These are phyloP conservation scores for Nemurella pictetii DNA, from an alignment of 2,888 invertebrate species.

Conservation along the genomic window DNA sequence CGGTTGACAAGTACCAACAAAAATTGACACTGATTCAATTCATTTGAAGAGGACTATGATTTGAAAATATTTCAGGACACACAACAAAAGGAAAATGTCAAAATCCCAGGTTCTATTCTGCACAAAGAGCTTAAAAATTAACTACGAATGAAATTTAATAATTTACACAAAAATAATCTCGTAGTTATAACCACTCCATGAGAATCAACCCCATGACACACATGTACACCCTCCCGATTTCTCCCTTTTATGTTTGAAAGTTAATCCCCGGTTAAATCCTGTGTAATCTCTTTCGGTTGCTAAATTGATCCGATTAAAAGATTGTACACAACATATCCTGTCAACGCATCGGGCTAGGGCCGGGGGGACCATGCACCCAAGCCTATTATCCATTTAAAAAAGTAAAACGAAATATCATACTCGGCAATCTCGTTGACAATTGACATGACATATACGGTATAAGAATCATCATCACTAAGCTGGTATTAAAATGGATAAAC, in stretches of 20 bases:
- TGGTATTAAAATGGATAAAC: not conserved
- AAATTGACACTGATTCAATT: not conserved
- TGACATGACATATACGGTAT: not conserved
- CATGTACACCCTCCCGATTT: slow-evolving; percentile 24
- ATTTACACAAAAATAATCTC: not conserved
- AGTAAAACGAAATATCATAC: not conserved
- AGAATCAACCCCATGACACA: slow-evolving; percentile 8
- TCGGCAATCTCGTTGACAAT: not conserved
- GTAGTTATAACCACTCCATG: not conserved
- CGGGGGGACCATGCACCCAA: too few species aligned
- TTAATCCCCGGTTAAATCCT: not conserved
- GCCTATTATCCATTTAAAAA: not conserved
- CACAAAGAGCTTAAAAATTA: not conserved
- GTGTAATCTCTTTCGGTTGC: slow-evolving; percentile 12
- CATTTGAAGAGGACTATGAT: too few species aligned
- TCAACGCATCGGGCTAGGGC: not conserved
- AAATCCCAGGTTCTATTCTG: too few species aligned
- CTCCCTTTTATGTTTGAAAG: slow-evolving; percentile 23
- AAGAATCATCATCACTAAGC: not conserved
- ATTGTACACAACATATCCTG: not conserved
- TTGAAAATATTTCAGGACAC: not conserved
- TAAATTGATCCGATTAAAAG: slow-evolving; percentile 25
- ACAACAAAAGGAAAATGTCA: too few species aligned
- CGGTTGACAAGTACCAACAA: not conserved
- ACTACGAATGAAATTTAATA: not conserved